These are phyloP conservation scores for Harpalus rufipes DNA, from an alignment of 2,888 invertebrate genomes.

Conservation along the genomic window DNA sequence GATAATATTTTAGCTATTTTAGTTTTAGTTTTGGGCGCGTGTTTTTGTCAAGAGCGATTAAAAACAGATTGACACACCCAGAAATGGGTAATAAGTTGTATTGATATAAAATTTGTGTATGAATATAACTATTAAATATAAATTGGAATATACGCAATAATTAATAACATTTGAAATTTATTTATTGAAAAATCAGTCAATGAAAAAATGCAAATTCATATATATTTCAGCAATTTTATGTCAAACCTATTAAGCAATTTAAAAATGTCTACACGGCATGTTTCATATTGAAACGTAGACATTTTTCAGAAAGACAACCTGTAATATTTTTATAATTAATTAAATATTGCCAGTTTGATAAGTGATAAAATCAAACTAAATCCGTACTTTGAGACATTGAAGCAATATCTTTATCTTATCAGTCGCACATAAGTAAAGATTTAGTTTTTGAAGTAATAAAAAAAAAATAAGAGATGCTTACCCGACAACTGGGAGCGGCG, in stretches of 20 bases:
- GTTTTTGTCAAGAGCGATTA: too few relatives aligned
- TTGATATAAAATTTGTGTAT: too few relatives aligned
- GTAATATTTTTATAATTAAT: background rate
- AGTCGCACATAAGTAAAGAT: slow-evolving; percentile 29
- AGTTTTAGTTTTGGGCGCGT: too few relatives aligned
- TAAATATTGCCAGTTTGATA: slow-evolving; percentile 52
- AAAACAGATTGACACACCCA: too few relatives aligned
- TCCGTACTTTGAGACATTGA: slow-evolving; percentile 44
- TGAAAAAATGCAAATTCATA: slow-evolving; percentile 2
- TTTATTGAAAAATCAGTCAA: slow-evolving; percentile 20
- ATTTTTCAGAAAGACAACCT: background rate
- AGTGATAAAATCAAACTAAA: slow-evolving; percentile 37
- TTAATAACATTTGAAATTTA: too few relatives aligned
- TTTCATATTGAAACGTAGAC: background rate
- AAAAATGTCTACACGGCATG: background rate
- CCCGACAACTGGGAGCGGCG: slow-evolving; percentile 82
- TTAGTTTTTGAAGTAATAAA: slow-evolving; percentile 70
- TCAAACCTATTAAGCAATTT: slow-evolving; percentile 30
- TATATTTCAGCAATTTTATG: background rate
- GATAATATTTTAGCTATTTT: too few relatives aligned
- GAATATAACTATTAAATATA: too few relatives aligned
- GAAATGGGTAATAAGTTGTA: too few relatives aligned
- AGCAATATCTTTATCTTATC: slow-evolving; percentile 30
- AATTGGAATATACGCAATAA: too few relatives aligned
- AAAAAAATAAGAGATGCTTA: slow-evolving; percentile 79